phyloP scores from a whole-genome alignment of 1,140 invertebrate species.

The Pogonus chalceus region DNA sequence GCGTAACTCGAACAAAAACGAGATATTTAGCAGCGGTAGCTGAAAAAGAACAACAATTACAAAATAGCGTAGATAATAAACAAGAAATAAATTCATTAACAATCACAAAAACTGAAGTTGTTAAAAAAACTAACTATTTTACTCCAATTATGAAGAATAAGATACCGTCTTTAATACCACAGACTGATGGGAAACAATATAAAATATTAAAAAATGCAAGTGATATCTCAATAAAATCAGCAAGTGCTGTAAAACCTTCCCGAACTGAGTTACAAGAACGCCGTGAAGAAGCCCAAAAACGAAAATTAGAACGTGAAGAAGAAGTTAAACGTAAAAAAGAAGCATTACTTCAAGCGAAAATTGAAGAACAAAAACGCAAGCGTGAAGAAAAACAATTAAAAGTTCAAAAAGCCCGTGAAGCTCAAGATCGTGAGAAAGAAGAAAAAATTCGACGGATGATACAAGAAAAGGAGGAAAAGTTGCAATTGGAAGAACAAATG shows the following conservation, averaged over 20 bases:
- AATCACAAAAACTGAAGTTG: slow-evolving; percentile 13
- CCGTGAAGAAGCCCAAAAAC: slow-evolving; percentile 23
- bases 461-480: slow-evolving; percentile 41
- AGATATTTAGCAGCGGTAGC: slow-evolving; percentile 23
- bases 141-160: not conserved
- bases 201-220: not conserved
- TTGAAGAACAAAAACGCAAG: slow-evolving; percentile 45
- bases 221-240: slow-evolving; percentile 4
- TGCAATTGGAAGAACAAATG: slow-evolving; percentile 42
- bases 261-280: slow-evolving; percentile 23
- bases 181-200: not conserved
- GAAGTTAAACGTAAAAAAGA: slow-evolving; percentile 33
- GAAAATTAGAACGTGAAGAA: slow-evolving; percentile 34
- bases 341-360: slow-evolving; percentile 21
- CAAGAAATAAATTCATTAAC: slow-evolving; percentile 29
- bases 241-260: slow-evolving; percentile 5
- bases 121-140: slow-evolving; percentile 7
- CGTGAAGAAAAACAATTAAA: slow-evolving; percentile 48
- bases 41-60: too few relatives aligned
- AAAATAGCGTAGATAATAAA: slow-evolving; percentile 30
- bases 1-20: slow-evolving; percentile 36
- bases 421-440: slow-evolving; percentile 44
- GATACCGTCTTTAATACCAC: not conserved
- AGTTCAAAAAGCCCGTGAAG: slow-evolving; percentile 44
- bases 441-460: slow-evolving; percentile 40